Conservation (phyloP, 2,888 invertebrate genomes). For the Pherbina coryleti region DNA sequence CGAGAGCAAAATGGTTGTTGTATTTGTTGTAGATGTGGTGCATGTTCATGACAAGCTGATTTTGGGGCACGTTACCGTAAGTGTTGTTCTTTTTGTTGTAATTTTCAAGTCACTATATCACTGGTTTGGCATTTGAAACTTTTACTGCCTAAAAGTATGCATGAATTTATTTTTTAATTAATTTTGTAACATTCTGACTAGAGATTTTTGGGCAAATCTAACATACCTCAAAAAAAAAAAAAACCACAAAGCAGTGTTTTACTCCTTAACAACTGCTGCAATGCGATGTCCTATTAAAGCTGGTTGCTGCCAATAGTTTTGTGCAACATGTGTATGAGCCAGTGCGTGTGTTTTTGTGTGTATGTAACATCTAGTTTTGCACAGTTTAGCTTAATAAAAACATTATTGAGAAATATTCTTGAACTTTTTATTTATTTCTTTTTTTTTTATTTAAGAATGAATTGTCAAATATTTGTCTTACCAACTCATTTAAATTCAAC, state of each 20-base stretch:
- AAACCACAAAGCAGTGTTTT: slow-evolving; percentile 1
- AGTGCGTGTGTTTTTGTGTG: no score
- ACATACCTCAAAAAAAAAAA: no score
- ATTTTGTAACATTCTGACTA: no score
- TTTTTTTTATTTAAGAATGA: not conserved
- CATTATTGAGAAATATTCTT: no score
- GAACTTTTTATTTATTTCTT: not conserved
- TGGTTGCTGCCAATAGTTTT: not conserved
- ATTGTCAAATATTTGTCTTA: not conserved
- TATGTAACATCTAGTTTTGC: not conserved
- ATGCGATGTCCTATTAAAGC: not conserved
- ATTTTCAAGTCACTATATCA: not conserved
- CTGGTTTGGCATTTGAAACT: not conserved
- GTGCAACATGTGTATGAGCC: not conserved
- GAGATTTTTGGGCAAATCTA: no score
- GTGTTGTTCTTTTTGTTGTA: slow-evolving; percentile 43
- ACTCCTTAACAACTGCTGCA: not conserved
- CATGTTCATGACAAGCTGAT: slow-evolving; percentile 1
- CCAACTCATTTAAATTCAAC: not conserved
- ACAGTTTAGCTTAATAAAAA: not conserved
- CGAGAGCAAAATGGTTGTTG: no score
- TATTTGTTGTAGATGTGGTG: no score
- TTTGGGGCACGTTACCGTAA: slow-evolving; percentile 35
- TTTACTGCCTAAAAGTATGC: not conserved
- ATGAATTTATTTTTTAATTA: no score